Conservation (phyloP, 92 coral and sea anemone genomes). For the Zoanthus sociatus region DNA sequence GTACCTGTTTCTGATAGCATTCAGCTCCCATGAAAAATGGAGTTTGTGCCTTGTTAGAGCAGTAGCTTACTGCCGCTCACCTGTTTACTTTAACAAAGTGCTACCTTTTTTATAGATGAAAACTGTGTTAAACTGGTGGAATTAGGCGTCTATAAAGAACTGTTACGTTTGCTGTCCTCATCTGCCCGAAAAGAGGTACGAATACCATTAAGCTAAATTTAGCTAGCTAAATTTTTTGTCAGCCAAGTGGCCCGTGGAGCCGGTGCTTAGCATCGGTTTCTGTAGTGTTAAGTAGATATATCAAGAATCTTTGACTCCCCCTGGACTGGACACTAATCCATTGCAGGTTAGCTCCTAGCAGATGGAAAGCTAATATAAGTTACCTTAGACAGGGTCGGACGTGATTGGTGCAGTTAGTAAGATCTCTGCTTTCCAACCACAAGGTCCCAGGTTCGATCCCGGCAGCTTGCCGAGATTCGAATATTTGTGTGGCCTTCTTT, state of each 20-base stretch:
- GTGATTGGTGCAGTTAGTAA: too few species aligned
- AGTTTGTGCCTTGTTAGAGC: neutral
- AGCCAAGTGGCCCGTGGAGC: too few species aligned
- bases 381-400: too few species aligned
- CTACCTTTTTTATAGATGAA: constrained; percentile 65
- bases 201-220: neutral
- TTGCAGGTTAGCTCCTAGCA: too few species aligned
- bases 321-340: too few species aligned
- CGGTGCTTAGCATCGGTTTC: neutral
- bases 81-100: neutral
- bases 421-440: too few species aligned
- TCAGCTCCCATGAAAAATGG: neutral
- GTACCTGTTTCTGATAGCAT: neutral
- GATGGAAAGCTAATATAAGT: too few species aligned
- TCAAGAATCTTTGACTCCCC: too few species aligned
- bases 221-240: neutral
- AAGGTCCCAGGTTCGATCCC: too few species aligned
- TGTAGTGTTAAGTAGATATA: neutral
- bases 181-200: constrained; percentile 63
- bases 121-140: constrained; percentile 93
- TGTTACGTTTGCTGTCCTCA: constrained; percentile 65
- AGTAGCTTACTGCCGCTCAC: neutral
- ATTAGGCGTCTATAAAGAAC: constrained; percentile 80
- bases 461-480: too few species aligned
- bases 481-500: too few species aligned